Evolutionary conservation across 2,797 vertebrate species (phyloP).

Genomic region (Eospalax fontanierii): DNA sequence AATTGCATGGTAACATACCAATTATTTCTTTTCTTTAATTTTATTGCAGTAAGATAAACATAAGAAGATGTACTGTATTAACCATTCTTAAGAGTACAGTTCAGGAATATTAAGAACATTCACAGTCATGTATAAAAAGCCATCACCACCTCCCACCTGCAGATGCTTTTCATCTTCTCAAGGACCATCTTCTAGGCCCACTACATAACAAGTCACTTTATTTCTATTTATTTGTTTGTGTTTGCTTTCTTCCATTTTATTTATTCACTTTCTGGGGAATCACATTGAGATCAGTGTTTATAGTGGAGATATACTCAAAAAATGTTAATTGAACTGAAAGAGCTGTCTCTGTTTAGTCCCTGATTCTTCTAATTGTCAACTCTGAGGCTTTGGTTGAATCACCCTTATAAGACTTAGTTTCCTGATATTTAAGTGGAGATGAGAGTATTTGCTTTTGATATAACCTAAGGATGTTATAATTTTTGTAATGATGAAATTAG

Average conservation of each 20-base stretch:
- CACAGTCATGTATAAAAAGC: not conserved
- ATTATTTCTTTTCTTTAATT: not conserved
- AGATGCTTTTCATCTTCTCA: constrained; percentile 12
- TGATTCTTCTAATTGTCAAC: constrained; percentile 7
- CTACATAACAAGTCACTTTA: not conserved
- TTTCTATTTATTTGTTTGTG: not conserved
- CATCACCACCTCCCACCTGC: not conserved
- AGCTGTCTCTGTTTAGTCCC: not conserved
- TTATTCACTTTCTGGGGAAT: not conserved
- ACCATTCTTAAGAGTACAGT: not conserved
- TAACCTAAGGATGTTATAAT: not conserved
- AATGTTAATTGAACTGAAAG: constrained; percentile 1
- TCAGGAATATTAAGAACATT: not conserved
- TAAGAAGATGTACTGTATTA: not conserved
- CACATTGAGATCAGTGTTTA: constrained; percentile 45
- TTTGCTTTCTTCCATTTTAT: not conserved
- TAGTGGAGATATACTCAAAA: constrained; percentile 41
- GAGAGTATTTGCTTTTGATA: constrained; percentile 25
- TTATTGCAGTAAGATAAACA: not conserved
- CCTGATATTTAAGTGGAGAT: constrained; percentile 34
- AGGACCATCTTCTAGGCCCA: not conserved
- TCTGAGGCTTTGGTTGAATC: constrained; percentile 25
- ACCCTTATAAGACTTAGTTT: constrained; percentile 27
- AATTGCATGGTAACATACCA: constrained; percentile 15
- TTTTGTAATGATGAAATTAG: constrained; percentile 50